Evolutionary conservation across 1,140 invertebrate species (phyloP).

Genomic region (Aleiodes sp.): DNA sequence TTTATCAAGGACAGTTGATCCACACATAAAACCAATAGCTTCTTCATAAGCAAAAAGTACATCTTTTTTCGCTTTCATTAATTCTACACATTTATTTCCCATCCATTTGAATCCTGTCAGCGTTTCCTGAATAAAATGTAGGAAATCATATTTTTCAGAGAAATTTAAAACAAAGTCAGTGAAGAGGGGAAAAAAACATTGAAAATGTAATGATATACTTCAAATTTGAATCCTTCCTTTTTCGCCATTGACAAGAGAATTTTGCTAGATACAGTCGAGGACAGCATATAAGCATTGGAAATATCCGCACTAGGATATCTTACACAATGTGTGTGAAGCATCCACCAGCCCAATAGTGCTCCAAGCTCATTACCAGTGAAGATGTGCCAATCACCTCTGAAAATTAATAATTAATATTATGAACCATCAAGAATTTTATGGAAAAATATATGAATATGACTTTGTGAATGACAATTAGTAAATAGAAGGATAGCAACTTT

Average conservation of each 20-base stretch:
- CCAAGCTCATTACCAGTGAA: slow-evolving; percentile 98
- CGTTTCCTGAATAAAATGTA: slow-evolving; percentile 81
- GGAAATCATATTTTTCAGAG: not conserved
- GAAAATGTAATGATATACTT: slow-evolving; percentile 62
- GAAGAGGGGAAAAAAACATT: too few species aligned
- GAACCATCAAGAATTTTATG: too few species aligned
- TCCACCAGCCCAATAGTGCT: slow-evolving; percentile 95
- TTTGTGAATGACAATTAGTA: not conserved
- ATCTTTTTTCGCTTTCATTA: slow-evolving; percentile 74
- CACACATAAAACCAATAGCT: slow-evolving; percentile 96
- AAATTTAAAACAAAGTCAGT: too few species aligned
- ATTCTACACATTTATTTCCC: slow-evolving; percentile 87
- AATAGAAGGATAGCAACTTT: slow-evolving; percentile 47
- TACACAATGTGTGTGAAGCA: slow-evolving; percentile 71
- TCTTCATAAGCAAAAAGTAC: slow-evolving; percentile 97
- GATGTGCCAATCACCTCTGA: slow-evolving; percentile 84
- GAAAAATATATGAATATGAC: not conserved
- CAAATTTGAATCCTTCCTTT: slow-evolving; percentile 84
- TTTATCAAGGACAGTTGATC: slow-evolving; percentile 88
- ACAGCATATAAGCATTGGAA: slow-evolving; percentile 80
- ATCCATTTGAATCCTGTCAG: slow-evolving; percentile 99
- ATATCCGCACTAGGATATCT: slow-evolving; percentile 63
- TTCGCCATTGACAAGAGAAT: slow-evolving; percentile 87
- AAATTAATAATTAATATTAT: slow-evolving; percentile 19
- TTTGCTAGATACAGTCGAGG: slow-evolving; percentile 97